Percentiles rank a stretch among this genome's conserved stretches.
Evolutionary conservation across 2,888 invertebrate genomes (phyloP).

Genomic region (Drosophila yooni): DNA sequence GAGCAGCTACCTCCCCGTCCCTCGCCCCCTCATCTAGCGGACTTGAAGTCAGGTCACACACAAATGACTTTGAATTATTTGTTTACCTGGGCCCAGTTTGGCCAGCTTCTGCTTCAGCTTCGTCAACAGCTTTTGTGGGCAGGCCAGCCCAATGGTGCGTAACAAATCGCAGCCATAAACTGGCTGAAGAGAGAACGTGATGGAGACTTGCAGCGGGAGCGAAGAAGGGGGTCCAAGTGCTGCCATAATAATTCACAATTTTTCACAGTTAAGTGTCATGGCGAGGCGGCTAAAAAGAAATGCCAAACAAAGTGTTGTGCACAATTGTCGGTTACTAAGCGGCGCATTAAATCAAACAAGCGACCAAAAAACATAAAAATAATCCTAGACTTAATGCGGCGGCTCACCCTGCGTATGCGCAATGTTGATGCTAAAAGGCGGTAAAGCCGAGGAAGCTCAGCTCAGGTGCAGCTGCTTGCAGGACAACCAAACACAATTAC

Average conservation of each 20-base stretch:
- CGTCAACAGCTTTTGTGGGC: slow-evolving; percentile 64
- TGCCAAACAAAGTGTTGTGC: slow-evolving; percentile 56
- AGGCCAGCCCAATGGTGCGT: slow-evolving; percentile 74
- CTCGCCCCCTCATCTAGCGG: slow-evolving; percentile 16
- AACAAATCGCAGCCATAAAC: slow-evolving; percentile 78
- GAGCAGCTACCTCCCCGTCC: slow-evolving; percentile 5
- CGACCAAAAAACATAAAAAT: slow-evolving; percentile 30
- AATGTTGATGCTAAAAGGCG: slow-evolving; percentile 18
- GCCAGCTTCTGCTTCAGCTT: slow-evolving; percentile 14
- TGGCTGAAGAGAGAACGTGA: slow-evolving; percentile 46
- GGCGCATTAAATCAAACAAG: slow-evolving; percentile 74
- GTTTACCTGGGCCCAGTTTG: slow-evolving; percentile 63
- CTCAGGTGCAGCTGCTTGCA: slow-evolving; percentile 33
- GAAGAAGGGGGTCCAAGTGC: slow-evolving; percentile 27
- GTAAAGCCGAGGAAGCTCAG: slow-evolving; percentile 45
- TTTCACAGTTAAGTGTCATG: slow-evolving; percentile 80
- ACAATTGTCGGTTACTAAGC: slow-evolving; percentile 75
- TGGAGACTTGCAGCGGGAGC: slow-evolving; percentile 30
- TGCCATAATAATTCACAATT: slow-evolving; percentile 81
- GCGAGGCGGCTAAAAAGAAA: slow-evolving; percentile 54
- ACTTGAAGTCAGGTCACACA: slow-evolving; percentile 56
- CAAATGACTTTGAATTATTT: slow-evolving; percentile 79
- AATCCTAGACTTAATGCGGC: slow-evolving; percentile 36
- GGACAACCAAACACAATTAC: slow-evolving; percentile 52
- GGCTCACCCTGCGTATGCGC: slow-evolving; percentile 62